A percentile compares a stretch with the other conserved stretches of the same genome.
Conservation (phyloP, 2,888 invertebrate species). For the Mamestra brassicae region DNA sequence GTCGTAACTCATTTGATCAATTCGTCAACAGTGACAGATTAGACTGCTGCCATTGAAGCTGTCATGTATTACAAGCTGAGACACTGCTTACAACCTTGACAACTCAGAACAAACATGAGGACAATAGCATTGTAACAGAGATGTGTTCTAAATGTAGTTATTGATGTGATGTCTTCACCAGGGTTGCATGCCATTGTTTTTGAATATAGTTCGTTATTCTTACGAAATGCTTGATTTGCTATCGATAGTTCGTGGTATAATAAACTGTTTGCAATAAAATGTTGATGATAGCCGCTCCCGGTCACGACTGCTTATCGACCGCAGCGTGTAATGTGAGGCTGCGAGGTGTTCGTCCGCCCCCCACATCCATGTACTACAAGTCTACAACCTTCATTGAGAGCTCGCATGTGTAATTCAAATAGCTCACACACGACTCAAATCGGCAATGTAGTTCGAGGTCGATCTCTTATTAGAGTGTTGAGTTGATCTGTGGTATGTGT, state of each 20-base stretch:
- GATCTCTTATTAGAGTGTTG: slow-evolving; percentile 71
- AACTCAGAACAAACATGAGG: slow-evolving; percentile 57
- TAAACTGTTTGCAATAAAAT: slow-evolving; percentile 57
- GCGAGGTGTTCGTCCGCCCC: slow-evolving; percentile 54
- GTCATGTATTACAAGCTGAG: slow-evolving; percentile 56
- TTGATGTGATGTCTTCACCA: slow-evolving; percentile 64
- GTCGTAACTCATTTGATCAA: slow-evolving; percentile 48
- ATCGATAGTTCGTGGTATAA: slow-evolving; percentile 47
- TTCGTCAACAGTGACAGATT: slow-evolving; percentile 51
- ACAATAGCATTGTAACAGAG: slow-evolving; percentile 67
- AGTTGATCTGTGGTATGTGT: slow-evolving; percentile 78
- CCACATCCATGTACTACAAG: slow-evolving; percentile 58
- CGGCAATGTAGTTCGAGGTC: slow-evolving; percentile 81
- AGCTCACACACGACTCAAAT: slow-evolving; percentile 79
- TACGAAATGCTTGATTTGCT: slow-evolving; percentile 41
- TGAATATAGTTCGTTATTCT: slow-evolving; percentile 28
- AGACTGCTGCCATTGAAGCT: slow-evolving; percentile 48
- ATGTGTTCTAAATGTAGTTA: slow-evolving; percentile 48
- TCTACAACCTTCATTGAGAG: slow-evolving; percentile 70
- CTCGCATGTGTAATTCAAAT: slow-evolving; percentile 74
- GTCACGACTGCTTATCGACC: slow-evolving; percentile 62
- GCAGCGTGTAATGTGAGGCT: slow-evolving; percentile 34
- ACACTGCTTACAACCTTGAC: slow-evolving; percentile 65
- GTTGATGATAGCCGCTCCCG: slow-evolving; percentile 61
- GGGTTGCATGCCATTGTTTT: slow-evolving; percentile 52